Percentiles rank a stretch among this genome's conserved stretches.
phyloP scores from a whole-genome alignment of 2,888 invertebrate genomes.

The Cephus runcator region DNA sequence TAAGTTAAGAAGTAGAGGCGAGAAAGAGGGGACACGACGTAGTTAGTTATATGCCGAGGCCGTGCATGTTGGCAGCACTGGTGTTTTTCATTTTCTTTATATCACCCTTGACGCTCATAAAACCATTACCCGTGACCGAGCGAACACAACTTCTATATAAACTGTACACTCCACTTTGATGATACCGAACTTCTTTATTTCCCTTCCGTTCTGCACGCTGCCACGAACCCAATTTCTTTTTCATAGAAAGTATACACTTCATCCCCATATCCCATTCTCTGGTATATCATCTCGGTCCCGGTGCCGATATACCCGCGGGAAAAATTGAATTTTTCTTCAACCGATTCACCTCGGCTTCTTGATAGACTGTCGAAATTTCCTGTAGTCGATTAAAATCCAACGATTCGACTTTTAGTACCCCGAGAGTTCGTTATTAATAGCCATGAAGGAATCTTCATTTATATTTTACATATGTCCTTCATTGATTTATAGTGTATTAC shows the following conservation, averaged over 20 bases:
- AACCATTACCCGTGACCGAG: conserved; percentile 90
- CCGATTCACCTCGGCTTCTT: not conserved
- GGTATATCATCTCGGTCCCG: not conserved
- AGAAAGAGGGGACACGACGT: conserved; percentile 47
- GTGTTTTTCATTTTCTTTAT: conserved; percentile 92
- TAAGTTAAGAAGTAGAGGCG: conserved; percentile 55
- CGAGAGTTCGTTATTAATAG: not conserved
- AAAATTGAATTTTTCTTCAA: conserved; percentile 36
- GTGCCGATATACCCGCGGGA: conserved; percentile 38
- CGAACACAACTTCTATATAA: conserved; percentile 62
- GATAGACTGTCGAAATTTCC: not conserved
- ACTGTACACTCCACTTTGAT: conserved; percentile 55
- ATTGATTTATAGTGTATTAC: not conserved
- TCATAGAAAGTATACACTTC: conserved; percentile 21
- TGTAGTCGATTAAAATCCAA: not conserved
- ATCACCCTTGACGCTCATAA: conserved; percentile 87
- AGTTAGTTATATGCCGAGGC: conserved; percentile 58
- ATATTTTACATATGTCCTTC: not conserved
- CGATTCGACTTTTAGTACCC: not conserved
- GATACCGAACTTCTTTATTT: conserved; percentile 47
- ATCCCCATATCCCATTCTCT: conserved; percentile 6
- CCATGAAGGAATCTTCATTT: not conserved
- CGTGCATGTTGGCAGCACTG: conserved; percentile 62
- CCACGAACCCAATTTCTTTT: conserved; percentile 49
- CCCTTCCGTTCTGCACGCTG: conserved; percentile 19